Evolutionary conservation across 2,797 vertebrate species (phyloP).

Genomic region (Smutsia temminckii): DNA sequence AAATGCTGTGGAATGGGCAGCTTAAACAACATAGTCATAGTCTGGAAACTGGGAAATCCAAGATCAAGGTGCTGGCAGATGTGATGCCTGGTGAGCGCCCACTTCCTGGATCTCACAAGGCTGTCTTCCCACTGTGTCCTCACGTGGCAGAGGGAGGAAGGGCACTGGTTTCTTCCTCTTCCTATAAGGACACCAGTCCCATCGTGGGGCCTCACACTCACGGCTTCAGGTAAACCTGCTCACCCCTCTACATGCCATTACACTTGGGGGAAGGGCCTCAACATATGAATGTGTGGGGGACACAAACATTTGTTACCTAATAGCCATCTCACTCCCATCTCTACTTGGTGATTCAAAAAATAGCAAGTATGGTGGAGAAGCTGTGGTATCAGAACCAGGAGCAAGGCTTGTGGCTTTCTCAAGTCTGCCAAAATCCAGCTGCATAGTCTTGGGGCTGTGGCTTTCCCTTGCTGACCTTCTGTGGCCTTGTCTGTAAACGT

Average conservation of each 20-base stretch:
- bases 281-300: background rate
- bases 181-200: background rate
- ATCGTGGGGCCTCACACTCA: rapidly evolving
- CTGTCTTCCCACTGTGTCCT: background rate
- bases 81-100: rapidly evolving
- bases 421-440: background rate
- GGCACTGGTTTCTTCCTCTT: background rate
- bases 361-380: background rate
- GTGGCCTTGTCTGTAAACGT: background rate
- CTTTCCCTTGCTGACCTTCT: background rate
- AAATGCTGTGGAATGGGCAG: no score
- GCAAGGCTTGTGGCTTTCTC: background rate
- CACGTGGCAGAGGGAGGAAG: no score
- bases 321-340: background rate
- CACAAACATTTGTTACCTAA: rapidly evolving
- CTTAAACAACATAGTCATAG: background rate
- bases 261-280: background rate
- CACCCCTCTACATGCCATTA: background rate
- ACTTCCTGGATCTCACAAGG: background rate
- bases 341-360: background rate
- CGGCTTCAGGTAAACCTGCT: background rate
- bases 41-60: background rate
- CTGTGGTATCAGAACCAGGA: background rate
- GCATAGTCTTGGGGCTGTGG: rapidly evolving
- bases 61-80: background rate